These are phyloP conservation scores for Boloria selene DNA, from an alignment of 2,888 invertebrate species.

Conservation along the genomic window DNA sequence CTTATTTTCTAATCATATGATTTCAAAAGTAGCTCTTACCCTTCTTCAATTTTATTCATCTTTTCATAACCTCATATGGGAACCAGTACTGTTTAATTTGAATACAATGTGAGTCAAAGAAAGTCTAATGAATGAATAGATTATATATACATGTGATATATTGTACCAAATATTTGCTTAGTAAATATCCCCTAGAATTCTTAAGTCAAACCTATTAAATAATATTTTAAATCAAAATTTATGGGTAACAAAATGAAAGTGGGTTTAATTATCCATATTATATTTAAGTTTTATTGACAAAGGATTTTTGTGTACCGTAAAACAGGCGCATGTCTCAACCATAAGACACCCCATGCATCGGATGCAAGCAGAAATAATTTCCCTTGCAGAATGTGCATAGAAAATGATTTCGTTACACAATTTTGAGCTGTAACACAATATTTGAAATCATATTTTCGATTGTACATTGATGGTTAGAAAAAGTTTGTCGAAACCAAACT, in stretches of 20 bases:
- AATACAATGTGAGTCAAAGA: too few species aligned
- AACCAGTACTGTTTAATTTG: too few species aligned
- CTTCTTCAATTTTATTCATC: too few species aligned
- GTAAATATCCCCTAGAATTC: background rate
- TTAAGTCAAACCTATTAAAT: constrained; percentile 6
- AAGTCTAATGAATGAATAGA: too few species aligned
- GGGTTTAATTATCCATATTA: constrained; percentile 68
- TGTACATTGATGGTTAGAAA: constrained; percentile 15
- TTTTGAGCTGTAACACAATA: constrained; percentile 14
- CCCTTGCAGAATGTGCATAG: constrained; percentile 48
- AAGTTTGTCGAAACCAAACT: constrained; percentile 49
- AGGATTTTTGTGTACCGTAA: constrained; percentile 67
- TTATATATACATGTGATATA: background rate
- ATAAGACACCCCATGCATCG: constrained; percentile 70
- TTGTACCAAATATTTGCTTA: background rate
- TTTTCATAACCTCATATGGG: too few species aligned
- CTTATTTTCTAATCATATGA: too few species aligned
- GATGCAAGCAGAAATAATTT: constrained; percentile 66
- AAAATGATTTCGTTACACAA: constrained; percentile 33
- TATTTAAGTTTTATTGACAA: constrained; percentile 76
- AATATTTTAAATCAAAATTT: constrained; percentile 52
- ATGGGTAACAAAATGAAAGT: constrained; percentile 58
- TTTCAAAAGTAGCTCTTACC: too few species aligned
- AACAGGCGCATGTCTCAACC: constrained; percentile 65
- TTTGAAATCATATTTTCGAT: constrained; percentile 38